Conservation (phyloP, 2,113 vertebrate genomes). For the Hypanus sabinus region DNA sequence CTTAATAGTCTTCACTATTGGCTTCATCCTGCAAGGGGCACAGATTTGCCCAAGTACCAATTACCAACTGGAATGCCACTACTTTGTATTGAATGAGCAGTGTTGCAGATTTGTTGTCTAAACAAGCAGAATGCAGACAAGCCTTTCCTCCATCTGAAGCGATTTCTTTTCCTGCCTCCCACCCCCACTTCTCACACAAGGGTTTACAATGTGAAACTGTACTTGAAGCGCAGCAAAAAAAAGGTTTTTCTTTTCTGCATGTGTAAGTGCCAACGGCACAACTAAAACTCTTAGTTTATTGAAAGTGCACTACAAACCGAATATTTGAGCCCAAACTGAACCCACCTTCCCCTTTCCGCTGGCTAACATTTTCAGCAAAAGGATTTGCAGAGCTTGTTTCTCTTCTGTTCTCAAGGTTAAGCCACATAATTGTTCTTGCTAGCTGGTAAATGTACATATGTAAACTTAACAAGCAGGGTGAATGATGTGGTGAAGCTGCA, state of each 20-base stretch:
- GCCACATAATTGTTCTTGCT: constrained; percentile 64
- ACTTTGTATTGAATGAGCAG: constrained; percentile 29
- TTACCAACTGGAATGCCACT: constrained; percentile 27
- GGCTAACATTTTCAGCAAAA: constrained; percentile 57
- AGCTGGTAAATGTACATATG: constrained; percentile 63
- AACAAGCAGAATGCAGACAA: constrained; percentile 1
- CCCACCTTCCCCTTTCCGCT: constrained; percentile 61
- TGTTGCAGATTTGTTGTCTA: constrained; percentile 28
- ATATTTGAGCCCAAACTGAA: constrained; percentile 49
- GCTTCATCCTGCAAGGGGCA: neutral
- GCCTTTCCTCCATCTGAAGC: neutral
- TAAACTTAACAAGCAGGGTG: constrained; percentile 75
- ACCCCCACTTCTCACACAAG: neutral
- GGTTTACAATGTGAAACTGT: constrained; percentile 2
- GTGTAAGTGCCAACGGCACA: constrained; percentile 61
- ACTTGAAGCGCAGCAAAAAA: constrained; percentile 36
- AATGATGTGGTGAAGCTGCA: constrained; percentile 74
- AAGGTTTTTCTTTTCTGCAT: constrained; percentile 51
- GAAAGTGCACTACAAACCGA: constrained; percentile 61
- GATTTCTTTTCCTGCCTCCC: neutral
- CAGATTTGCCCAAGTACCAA: neutral
- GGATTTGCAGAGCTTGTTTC: constrained; percentile 60
- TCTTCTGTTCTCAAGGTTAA: constrained; percentile 58
- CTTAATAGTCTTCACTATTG: neutral
- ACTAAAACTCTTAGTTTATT: constrained; percentile 46